phyloP scores from a whole-genome alignment of 2,888 invertebrate species.

The Lepidocyrtoides sp. region DNA sequence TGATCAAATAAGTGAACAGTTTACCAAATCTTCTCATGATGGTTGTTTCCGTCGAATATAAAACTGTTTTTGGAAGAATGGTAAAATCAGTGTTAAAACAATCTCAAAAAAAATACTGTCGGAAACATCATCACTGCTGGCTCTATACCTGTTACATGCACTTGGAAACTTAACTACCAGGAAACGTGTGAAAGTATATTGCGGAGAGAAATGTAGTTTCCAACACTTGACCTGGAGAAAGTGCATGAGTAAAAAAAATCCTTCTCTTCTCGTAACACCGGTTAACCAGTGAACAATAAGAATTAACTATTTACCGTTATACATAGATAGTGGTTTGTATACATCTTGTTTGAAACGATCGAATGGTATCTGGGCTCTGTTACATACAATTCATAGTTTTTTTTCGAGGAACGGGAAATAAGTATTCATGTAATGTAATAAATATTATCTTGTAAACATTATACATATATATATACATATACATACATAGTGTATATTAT shows the following conservation, averaged over 20 bases:
- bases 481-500: conserved; percentile 48
- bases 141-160: background rate
- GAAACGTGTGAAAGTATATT: background rate
- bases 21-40: conserved; percentile 39
- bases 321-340: conserved; percentile 60
- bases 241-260: conserved; percentile 3
- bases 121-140: background rate
- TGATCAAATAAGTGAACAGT: conserved; percentile 29
- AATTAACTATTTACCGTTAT: conserved; percentile 68
- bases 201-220: background rate
- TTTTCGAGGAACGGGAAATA: conserved; percentile 76
- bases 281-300: conserved; percentile 81
- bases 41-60: conserved; percentile 14
- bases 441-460: conserved; percentile 64
- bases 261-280: conserved; percentile 62
- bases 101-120: conserved; percentile 24
- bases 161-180: background rate
- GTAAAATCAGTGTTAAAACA: conserved; percentile 9
- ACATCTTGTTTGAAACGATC: conserved; percentile 73
- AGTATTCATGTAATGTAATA: conserved; percentile 77
- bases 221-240: background rate
- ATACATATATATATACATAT: conserved; percentile 55
- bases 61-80: background rate
- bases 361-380: conserved; percentile 73
- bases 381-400: conserved; percentile 66